Evolutionary conservation across 2,888 invertebrate species (phyloP).

Genomic region (Thyatira batis): DNA sequence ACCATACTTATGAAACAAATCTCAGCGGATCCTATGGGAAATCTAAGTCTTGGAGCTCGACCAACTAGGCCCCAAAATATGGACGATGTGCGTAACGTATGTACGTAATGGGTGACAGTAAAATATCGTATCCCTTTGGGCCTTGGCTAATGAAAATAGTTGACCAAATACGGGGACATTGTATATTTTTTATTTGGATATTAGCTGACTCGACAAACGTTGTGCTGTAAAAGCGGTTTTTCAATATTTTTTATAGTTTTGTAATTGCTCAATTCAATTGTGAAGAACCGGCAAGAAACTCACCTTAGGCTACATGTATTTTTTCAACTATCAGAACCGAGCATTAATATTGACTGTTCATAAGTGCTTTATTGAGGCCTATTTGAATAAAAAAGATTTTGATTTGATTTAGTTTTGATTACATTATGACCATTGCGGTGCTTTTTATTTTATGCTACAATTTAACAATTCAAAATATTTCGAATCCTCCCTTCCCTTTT

Average conservation of each 20-base stretch:
- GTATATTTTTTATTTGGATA: neutral
- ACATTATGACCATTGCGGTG: neutral
- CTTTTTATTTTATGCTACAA: neutral
- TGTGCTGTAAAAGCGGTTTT: too few relatives aligned
- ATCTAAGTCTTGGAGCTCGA: slow-evolving; percentile 24
- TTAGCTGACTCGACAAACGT: too few relatives aligned
- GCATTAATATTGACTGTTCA: too few relatives aligned
- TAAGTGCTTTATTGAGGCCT: too few relatives aligned
- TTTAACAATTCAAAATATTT: neutral
- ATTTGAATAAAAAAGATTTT: too few relatives aligned
- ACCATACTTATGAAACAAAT: slow-evolving; percentile 17
- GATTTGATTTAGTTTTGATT: too few relatives aligned
- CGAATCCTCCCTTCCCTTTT: too few relatives aligned
- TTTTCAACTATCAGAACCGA: too few relatives aligned
- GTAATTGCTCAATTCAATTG: too few relatives aligned
- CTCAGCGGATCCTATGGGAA: slow-evolving; percentile 29
- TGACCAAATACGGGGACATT: neutral
- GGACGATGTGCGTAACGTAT: slow-evolving; percentile 14
- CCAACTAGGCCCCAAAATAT: slow-evolving; percentile 15
- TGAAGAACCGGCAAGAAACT: too few relatives aligned
- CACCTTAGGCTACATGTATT: too few relatives aligned
- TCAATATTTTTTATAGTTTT: too few relatives aligned
- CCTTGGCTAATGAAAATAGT: neutral
- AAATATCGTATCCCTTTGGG: neutral
- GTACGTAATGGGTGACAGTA: slow-evolving; percentile 1